Evolutionary conservation across 2,888 invertebrate species (phyloP).

Genomic region (Nebria salina): DNA sequence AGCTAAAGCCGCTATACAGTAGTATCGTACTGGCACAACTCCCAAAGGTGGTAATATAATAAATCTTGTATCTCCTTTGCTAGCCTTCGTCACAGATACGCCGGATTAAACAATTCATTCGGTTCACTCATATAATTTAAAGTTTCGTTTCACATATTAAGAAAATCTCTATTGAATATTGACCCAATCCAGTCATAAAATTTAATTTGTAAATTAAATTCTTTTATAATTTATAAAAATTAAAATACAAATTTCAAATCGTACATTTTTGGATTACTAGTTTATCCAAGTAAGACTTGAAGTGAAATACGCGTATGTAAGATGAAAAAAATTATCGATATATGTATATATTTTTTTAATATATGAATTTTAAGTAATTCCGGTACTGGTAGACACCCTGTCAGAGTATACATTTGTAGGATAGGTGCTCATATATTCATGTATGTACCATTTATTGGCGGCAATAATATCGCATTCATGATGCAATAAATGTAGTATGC

Average conservation of each 20-base stretch:
- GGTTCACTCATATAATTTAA: not conserved
- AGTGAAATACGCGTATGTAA: too few relatives aligned
- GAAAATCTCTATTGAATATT: too few relatives aligned
- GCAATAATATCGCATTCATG: not conserved
- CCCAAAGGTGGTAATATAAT: constrained; percentile 53
- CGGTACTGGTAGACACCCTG: not conserved
- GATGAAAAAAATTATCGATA: too few relatives aligned
- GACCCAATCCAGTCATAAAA: too few relatives aligned
- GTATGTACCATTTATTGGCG: constrained; percentile 1
- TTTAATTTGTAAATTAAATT: too few relatives aligned
- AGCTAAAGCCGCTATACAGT: constrained; percentile 39
- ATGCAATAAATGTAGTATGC: not conserved
- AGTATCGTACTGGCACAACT: constrained; percentile 48
- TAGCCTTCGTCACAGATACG: constrained; percentile 45
- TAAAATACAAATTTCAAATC: too few relatives aligned
- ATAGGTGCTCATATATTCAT: not conserved
- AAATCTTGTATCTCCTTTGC: constrained; percentile 53
- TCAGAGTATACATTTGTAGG: not conserved
- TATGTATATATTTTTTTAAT: too few relatives aligned
- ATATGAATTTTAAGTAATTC: too few relatives aligned
- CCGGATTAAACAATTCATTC: constrained; percentile 49
- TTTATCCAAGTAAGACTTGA: too few relatives aligned
- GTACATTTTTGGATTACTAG: too few relatives aligned
- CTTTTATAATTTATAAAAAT: too few relatives aligned
- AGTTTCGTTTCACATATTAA: not conserved